Base-by-base conservation (phyloP, 2,888 invertebrate genomes). In the Mechanitis messenoides region DNA sequence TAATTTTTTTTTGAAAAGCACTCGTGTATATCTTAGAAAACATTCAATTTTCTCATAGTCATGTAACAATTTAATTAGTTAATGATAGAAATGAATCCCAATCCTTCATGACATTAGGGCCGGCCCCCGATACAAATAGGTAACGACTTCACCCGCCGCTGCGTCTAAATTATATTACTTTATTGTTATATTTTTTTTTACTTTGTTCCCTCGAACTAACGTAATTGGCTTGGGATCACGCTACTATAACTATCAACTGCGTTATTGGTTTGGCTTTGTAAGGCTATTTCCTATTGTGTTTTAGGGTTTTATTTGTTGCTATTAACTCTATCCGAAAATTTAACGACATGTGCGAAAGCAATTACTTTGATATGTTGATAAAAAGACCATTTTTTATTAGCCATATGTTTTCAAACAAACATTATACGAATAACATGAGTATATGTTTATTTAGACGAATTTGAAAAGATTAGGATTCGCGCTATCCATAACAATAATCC, bases 221-320 rank as follows among this genome's bases (percentile, higher is more conserved):
- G 85, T 85, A 89, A 88, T 90, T 88, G 88, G 87, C 84, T 81
- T 77, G 83, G 86, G 86, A 88, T 87, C 89, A 88, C 87, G 87
- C 85, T 78, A 85, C 81, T 84, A 81, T 83, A 80, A 81, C 84
- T 81, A 83, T 86, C 86, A 87, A 88, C 82, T 82, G 76, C 73
- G 77, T 81, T 82, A 85, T 85, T 83, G 80, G 83, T 83, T 86
- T 81, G 81, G 77, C 81, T 83, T 82, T 81, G 78, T 80, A 77
- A 75, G 75, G 72, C 76, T 78, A 68, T 70, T 68, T 66, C 62
- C 59, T 57, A 64, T 65, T 67, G 69, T 69, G 53, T 63, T 68
- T 67, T 64, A 62, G 63, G 64, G 60, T 55, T 56, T 56, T 61
- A 64, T 64, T 64, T 68, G 64, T 61, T 62, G 59, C 65, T 66